Conservation (phyloP, 1,140 invertebrate species). For the Trichoplusia ni region DNA sequence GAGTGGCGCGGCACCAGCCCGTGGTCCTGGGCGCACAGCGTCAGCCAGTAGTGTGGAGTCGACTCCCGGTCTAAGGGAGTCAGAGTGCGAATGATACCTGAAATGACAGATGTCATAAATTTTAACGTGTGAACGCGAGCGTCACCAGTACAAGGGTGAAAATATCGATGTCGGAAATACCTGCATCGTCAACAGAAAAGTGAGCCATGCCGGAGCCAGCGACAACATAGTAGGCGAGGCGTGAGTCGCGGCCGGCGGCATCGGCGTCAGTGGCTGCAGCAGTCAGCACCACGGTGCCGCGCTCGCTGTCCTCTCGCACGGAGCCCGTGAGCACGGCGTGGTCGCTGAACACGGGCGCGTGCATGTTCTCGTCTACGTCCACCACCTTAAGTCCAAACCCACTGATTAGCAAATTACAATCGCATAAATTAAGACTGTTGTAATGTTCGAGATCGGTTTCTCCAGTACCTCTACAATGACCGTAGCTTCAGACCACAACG, state of each 20-base stretch:
- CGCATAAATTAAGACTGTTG: neutral
- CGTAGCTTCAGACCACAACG: conserved; percentile 87
- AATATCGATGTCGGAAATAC: conserved; percentile 74
- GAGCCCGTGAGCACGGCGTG: conserved; percentile 86
- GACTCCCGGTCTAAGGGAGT: conserved; percentile 94
- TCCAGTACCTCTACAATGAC: conserved; percentile 90
- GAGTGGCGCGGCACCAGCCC: conserved; percentile 92
- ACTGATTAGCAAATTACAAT: neutral
- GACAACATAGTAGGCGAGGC: conserved; percentile 92
- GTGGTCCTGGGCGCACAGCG: conserved; percentile 94
- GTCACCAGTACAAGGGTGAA: neutral
- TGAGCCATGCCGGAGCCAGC: conserved; percentile 94
- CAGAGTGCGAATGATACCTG: conserved; percentile 92
- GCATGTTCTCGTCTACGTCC: conserved; percentile 91
- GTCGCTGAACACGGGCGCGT: conserved; percentile 92
- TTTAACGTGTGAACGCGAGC: neutral
- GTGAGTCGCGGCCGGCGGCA: conserved; percentile 88
- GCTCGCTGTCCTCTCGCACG: conserved; percentile 87
- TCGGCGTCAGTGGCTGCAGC: conserved; percentile 91
- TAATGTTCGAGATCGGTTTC: no score
- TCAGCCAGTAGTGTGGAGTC: conserved; percentile 95
- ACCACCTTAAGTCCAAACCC: conserved; percentile 81
- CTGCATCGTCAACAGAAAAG: conserved; percentile 95
- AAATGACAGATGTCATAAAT: neutral
- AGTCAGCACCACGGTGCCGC: conserved; percentile 83